A percentile compares a stretch with the other conserved stretches of the same genome.
Conservation (phyloP, 2,113 vertebrate species). For the Alosa alosa region DNA sequence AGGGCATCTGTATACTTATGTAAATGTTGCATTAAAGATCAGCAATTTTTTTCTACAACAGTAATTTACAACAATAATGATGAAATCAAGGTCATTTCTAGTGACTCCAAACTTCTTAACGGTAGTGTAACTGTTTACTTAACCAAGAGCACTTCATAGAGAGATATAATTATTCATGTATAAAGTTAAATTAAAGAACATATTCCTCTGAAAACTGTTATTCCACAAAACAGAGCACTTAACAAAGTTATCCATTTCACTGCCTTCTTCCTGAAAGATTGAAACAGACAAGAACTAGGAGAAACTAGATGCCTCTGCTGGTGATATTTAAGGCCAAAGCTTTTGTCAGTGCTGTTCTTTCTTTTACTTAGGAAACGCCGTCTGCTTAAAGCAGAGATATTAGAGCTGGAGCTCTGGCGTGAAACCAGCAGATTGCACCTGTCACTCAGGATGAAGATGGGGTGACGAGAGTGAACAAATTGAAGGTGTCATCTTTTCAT, state of each 20-base stretch:
- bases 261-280: not conserved
- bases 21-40: too few relatives aligned
- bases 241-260: not conserved
- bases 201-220: not conserved
- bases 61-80: too few relatives aligned
- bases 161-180: too few relatives aligned
- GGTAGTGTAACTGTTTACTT: not conserved
- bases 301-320: not conserved
- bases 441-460: not conserved
- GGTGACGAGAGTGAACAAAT: not conserved
- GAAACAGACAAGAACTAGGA: not conserved
- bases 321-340: not conserved
- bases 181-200: not conserved
- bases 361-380: too few relatives aligned
- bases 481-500: conserved; percentile 2
- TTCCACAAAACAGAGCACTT: not conserved
- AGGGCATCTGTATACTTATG: too few relatives aligned
- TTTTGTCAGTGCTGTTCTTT: not conserved
- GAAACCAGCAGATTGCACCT: not conserved
- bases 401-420: not conserved
- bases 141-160: too few relatives aligned
- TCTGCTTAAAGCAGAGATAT: too few relatives aligned
- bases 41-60: too few relatives aligned
- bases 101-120: too few relatives aligned
- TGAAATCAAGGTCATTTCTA: too few relatives aligned